These are phyloP conservation scores for Saccostrea echinata DNA, from an alignment of 1,140 invertebrate genomes.

Conservation along the genomic window DNA sequence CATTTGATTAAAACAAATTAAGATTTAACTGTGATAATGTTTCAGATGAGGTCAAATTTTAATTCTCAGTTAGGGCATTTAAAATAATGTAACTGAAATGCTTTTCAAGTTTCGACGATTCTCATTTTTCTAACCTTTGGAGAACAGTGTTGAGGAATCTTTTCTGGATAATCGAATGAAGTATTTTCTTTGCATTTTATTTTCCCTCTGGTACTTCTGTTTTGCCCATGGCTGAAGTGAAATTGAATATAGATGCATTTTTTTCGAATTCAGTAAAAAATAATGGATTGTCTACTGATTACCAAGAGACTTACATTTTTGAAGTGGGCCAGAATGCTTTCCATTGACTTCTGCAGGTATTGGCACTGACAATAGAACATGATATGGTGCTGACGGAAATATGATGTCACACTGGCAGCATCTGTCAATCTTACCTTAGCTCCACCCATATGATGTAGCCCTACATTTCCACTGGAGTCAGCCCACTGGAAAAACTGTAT, in stretches of 20 bases:
- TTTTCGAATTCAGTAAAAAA: neutral
- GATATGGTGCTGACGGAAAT: slow-evolving; percentile 65
- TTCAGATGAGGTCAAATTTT: no score
- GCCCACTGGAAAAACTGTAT: slow-evolving; percentile 75
- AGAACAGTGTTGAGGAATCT: slow-evolving; percentile 58
- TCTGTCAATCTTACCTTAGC: slow-evolving; percentile 58
- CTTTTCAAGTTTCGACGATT: no score
- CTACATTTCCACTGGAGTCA: slow-evolving; percentile 53
- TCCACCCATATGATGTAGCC: slow-evolving; percentile 13
- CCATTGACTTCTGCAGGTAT: slow-evolving; percentile 62
- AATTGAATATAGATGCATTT: neutral
- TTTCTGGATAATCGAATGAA: slow-evolving; percentile 65
- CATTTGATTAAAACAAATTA: no score
- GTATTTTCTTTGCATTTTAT: slow-evolving; percentile 59
- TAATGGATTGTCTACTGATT: neutral
- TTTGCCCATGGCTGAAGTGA: slow-evolving; percentile 61
- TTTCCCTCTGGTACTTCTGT: slow-evolving; percentile 48
- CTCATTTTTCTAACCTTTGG: slow-evolving; percentile 62
- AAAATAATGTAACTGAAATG: no score
- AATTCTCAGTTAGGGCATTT: no score
- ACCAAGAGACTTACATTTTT: slow-evolving; percentile 64
- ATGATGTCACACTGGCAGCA: slow-evolving; percentile 63
- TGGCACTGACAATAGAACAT: slow-evolving; percentile 69
- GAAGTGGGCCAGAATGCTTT: slow-evolving; percentile 58
- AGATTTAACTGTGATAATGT: no score